Conservation (phyloP, 1,140 invertebrate species). For the Pomacea maculata region DNA sequence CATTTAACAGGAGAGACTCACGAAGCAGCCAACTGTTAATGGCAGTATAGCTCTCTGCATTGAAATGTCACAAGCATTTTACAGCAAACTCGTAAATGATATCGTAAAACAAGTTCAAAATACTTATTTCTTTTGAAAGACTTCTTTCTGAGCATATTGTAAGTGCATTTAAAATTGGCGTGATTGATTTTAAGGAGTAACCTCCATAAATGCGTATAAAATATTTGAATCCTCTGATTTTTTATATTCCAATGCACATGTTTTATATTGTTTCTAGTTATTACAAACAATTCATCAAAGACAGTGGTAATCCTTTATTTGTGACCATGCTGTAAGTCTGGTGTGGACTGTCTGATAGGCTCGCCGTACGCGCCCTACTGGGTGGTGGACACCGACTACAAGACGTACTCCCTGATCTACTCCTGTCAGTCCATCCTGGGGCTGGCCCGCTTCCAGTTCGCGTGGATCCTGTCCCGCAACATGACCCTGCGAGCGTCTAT, state of each 20-base stretch:
- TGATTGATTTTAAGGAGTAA: too few species aligned
- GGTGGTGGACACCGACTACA: conserved; percentile 47
- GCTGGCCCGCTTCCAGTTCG: conserved; percentile 38
- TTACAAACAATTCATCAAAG: not conserved
- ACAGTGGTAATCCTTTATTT: too few species aligned
- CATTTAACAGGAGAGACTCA: not conserved
- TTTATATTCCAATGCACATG: too few species aligned
- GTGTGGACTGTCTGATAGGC: not conserved
- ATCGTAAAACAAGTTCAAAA: not conserved
- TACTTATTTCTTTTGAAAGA: not conserved
- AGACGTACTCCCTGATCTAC: conserved; percentile 40
- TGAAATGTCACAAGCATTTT: not conserved
- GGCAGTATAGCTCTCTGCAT: not conserved
- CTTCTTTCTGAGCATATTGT: too few species aligned
- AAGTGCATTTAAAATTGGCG: too few species aligned
- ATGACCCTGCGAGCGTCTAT: conserved; percentile 27
- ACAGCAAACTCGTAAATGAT: not conserved
- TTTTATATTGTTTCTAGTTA: not conserved
- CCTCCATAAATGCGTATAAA: too few species aligned
- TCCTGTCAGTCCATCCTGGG: conserved; percentile 38
- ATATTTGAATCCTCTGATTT: too few species aligned
- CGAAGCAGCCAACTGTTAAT: too few species aligned
- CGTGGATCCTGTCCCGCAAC: conserved; percentile 43
- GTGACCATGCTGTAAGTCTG: not conserved
- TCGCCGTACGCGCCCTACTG: conserved; percentile 31